Conservation (phyloP, 2,797 vertebrate genomes). For the Apogon hyalosoma region DNA sequence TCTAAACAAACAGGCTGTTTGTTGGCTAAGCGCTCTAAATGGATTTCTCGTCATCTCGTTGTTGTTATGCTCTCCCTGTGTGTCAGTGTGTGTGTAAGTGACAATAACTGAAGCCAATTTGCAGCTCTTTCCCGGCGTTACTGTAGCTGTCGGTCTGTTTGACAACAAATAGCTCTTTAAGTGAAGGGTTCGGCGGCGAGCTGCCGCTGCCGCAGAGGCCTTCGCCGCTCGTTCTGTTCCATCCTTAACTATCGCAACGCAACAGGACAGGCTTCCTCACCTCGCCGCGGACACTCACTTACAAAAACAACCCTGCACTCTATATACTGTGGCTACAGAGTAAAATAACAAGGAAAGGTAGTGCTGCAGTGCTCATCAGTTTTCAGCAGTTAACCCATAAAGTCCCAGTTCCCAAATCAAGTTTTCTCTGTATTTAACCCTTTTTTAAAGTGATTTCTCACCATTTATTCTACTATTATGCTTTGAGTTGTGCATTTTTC, state of each 20-base stretch:
- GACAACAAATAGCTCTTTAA: constrained; percentile 47
- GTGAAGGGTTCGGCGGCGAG: constrained; percentile 17
- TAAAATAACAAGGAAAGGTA: not conserved
- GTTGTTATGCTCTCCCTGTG: constrained; percentile 26
- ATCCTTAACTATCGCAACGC: constrained; percentile 8
- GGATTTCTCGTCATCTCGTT: constrained; percentile 31
- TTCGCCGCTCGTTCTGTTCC: not conserved
- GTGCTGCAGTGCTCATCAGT: not conserved
- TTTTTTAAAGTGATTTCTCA: too few relatives aligned
- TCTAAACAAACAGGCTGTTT: constrained; percentile 44
- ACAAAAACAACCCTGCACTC: not conserved
- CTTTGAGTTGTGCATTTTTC: too few relatives aligned
- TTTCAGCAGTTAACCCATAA: not conserved
- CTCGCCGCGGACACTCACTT: not conserved
- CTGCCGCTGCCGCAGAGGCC: constrained; percentile 13
- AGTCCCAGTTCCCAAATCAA: not conserved
- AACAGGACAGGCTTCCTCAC: not conserved
- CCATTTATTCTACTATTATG: too few relatives aligned
- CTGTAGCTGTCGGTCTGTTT: constrained; percentile 42
- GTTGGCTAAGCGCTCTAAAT: constrained; percentile 39
- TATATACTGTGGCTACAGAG: not conserved
- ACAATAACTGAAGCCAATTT: constrained; percentile 50
- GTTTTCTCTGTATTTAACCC: too few relatives aligned
- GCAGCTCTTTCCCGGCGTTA: constrained; percentile 30
- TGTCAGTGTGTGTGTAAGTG: constrained; percentile 26